Evolutionary conservation across 2,797 vertebrate genomes (phyloP).

Genomic region (Eospalax fontanierii): DNA sequence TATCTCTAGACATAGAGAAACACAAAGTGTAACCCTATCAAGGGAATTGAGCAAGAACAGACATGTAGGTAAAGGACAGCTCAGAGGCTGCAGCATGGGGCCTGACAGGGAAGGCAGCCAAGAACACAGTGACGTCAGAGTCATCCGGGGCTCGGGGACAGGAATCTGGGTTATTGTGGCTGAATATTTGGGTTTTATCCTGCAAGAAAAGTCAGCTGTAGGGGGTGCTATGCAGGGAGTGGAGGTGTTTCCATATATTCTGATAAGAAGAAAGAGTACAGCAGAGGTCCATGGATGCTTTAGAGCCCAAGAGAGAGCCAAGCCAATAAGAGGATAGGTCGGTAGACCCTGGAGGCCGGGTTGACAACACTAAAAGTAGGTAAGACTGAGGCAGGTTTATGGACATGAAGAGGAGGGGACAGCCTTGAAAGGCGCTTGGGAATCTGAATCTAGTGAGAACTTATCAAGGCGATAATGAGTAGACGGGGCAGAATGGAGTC

Average conservation of each 20-base stretch:
- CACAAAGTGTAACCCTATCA: background rate
- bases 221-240: background rate
- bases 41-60: background rate
- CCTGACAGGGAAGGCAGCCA: background rate
- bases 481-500: too few relatives aligned
- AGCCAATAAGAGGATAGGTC: too few relatives aligned
- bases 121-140: background rate
- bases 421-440: background rate
- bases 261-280: background rate
- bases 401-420: background rate
- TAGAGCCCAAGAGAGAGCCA: background rate
- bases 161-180: background rate
- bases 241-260: background rate
- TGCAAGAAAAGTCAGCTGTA: background rate
- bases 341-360: accelerated
- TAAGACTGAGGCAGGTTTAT: background rate
- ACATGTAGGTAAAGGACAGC: background rate
- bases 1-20: background rate
- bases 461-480: background rate
- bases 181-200: background rate
- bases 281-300: background rate
- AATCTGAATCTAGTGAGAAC: too few relatives aligned
- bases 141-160: background rate
- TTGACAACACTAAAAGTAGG: background rate
- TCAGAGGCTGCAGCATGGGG: background rate